Evolutionary conservation across 2,888 invertebrate species (phyloP), one percentile per base, ranked within the genome.

Genomic region (Archips xylosteana): DNA sequence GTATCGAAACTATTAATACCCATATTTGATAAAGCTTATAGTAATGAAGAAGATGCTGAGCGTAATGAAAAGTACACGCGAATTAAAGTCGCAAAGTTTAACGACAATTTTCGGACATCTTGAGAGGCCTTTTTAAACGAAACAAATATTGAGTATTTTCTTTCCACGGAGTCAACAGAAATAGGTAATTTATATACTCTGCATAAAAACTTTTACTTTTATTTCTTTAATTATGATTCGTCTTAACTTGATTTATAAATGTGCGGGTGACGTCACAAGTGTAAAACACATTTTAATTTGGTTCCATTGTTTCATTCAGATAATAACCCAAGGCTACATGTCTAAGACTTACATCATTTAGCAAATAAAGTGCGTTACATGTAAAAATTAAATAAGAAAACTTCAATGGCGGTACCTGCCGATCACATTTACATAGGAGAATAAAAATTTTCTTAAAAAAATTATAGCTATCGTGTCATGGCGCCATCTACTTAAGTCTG

Each of bases 261-360:
- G 54, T 45, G 34, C 32, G 13, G 39, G 61, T 66, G 66, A 62
- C 45, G 36, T 45, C 61, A 71, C 51, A 34, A 54, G 61, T 59
- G 49, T 70, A 15, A 68, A 64, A 45, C 74, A 70, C 65, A 69
- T 70, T 70, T 70, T 57, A 66, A 70, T 74, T 70, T 74, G 62
- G 54, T 54, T 61, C 66, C 70, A 72, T 72, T 72, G 63, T 72
- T 68, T 68, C 54, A 57, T 65, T 54, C 32, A 15, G 68, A 59
- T 62, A 57, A 57, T 72, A 39, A 72, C 61, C 57, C 72, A 68
- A 72, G 68, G 72, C 39, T 68, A 67, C 62, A 68, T 47, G 36
- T 36, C 57, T 68, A 32, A 42, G 63, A 59, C 32, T 45, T 60
- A 70, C 62, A 62, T 71, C 47, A 49, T 59, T 42, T 36, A 64